Percentiles rank a stretch among this genome's conserved stretches.
These are phyloP conservation scores for Carlito syrichta DNA, from an alignment of 2,113 vertebrate genomes.

Conservation along the genomic window DNA sequence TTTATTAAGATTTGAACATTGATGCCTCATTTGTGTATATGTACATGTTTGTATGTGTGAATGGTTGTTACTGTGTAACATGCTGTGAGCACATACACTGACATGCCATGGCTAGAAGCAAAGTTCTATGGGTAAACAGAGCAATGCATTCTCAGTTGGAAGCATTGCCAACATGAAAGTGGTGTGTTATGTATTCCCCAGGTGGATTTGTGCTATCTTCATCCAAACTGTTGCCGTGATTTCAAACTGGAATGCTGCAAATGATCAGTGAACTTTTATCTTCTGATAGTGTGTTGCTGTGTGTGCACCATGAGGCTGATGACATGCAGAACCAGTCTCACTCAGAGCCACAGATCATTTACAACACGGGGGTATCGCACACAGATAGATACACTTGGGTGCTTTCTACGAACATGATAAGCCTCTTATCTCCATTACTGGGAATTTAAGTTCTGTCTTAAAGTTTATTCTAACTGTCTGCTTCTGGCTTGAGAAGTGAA, in stretches of 20 bases:
- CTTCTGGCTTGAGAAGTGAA: constrained; percentile 31
- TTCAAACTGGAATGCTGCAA: not conserved
- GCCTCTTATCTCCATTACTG: constrained; percentile 34
- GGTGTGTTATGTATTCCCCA: not conserved
- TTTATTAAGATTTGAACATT: not conserved
- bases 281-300: not conserved
- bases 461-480: constrained; percentile 23
- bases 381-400: not conserved
- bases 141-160: accelerated
- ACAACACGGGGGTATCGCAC: not conserved
- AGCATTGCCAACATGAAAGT: accelerated
- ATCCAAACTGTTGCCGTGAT: not conserved
- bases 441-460: constrained; percentile 48
- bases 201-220: not conserved
- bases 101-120: not conserved
- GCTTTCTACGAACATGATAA: constrained; percentile 2
- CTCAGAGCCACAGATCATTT: constrained; percentile 11
- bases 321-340: not conserved
- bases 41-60: not conserved
- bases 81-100: not conserved
- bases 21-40: not conserved
- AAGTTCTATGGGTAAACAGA: not conserved
- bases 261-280: not conserved
- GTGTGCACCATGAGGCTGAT: not conserved
- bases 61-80: not conserved